Evolutionary conservation across 2,113 vertebrate species (phyloP), one percentile per base, ranked within the genome.

Genomic region (Amphilophus citrinellus): DNA sequence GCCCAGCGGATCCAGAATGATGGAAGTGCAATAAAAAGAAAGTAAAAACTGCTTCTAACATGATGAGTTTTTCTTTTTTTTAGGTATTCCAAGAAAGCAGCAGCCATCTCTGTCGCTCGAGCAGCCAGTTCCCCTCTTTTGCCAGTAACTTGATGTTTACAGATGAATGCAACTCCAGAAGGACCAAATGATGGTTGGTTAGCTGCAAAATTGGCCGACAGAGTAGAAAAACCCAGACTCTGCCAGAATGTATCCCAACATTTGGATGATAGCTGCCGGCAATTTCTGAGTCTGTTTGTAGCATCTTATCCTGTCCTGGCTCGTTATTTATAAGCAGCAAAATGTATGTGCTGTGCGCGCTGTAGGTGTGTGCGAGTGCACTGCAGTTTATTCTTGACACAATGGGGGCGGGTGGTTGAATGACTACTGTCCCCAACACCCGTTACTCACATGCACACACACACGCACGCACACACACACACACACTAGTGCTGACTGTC

Each of bases 341-440:
- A 63, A 79, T 82, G 62, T 58, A 47, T 66, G 61, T 86, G 78
- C 77, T 2, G 61, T 80, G 78, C 66, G 11, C 30, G 66, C 66
- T 61, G 79, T 78, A 79, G 76, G 77, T 76, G 57, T 83, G 85
- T 65, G 71, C 39, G 77, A 14, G 73, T 42, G 18, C 18, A 37
- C 71, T 82, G 75, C 71, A 76, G 76, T 87, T 89, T 88, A 90
- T 88, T 90, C 86, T 56, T 88, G 84, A 91, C 87, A 85, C 80
- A 82, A 87, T 81, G 88, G 76, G 73, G 92, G 89, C 78, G 85
- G 83, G 39, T 81, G 81, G 80, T 76, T 92, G 92, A 93, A 93
- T 92, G 90, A 92, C 88, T 85, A 82, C 92, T 83, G 86, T 92
- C 87, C 81, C 84, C 61, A 83, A 88, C 88, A 91, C 84, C 79